Base-by-base conservation (phyloP, 2,797 vertebrate genomes). In the Diceros bicornis region DNA sequence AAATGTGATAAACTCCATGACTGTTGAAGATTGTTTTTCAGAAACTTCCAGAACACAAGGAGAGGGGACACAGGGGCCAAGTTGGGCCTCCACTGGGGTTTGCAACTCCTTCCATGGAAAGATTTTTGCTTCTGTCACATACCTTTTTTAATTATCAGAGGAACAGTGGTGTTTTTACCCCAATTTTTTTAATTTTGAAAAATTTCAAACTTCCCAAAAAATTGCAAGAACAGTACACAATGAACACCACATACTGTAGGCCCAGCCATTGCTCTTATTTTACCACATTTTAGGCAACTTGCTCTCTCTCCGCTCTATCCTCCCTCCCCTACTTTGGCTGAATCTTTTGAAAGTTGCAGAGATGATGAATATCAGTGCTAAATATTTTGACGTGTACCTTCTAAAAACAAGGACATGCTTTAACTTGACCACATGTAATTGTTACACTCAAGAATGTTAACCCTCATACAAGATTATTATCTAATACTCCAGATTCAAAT, bases 351-450 rank as follows among this genome's bases (percentile, higher is more conserved):
- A 52, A 81, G 16, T 41, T 27, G 34, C 68, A 25, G 64, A 57
- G 79, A 23, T 32, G 75, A 27, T n/a, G 68, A 82, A 17, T 37
- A 34, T 79, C 41, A 52, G 23, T 57, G 50, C 75, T 16, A 81
- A 71, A 78, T 77, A 74, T 74, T 75, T 57, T 59, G 91, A 93
- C 72, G n/a, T 9, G 9, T 29, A 32, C 85, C 47, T 86, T 52
- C 87, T 66, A 6, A 29, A 79, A 89, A 62, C 59, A 61, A 88
- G 66, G 59, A 71, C 71, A 0, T 41, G 91, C 57, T 78, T 68
- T 69, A 74, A 84, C 94, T 52, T 52, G 86, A 59, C n/a, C 69
- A 50, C 37, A 13, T 17, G 0, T 17, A 50, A 69, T 61, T 32
- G 47, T 41, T 57, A 37, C 50, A 16, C 41, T 11, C 37, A 37